phyloP scores from a whole-genome alignment of 2,797 vertebrate species.

The Poecile montanus region DNA sequence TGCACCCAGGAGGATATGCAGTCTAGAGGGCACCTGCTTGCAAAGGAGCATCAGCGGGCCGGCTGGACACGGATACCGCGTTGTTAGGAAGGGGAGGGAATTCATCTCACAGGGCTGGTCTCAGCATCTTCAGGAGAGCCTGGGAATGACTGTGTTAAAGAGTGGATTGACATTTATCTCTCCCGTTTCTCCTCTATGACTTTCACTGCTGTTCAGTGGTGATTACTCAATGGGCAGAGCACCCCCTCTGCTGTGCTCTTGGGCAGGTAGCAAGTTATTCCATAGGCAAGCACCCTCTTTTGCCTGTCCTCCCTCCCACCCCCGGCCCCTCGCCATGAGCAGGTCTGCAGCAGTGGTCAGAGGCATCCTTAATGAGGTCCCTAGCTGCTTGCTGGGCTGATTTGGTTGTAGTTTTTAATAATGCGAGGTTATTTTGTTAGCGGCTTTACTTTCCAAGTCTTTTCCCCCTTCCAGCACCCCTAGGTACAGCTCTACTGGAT shows the following conservation, averaged over 20 bases:
- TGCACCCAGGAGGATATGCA: neutral
- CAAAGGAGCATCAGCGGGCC: rapidly evolving
- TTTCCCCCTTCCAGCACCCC: constrained; percentile 78
- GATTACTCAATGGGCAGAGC: neutral
- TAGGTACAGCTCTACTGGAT: constrained; percentile 76
- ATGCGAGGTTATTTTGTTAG: constrained; percentile 62
- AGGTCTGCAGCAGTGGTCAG: neutral
- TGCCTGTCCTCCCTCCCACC: neutral
- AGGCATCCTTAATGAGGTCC: constrained; percentile 51
- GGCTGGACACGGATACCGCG: rapidly evolving
- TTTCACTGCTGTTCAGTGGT: neutral
- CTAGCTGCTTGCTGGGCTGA: constrained; percentile 35
- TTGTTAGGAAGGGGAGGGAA: neutral
- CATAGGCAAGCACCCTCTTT: neutral
- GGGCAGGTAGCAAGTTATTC: neutral
- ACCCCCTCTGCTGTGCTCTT: neutral
- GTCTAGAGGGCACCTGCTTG: neutral
- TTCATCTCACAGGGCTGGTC: neutral
- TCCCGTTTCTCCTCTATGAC: neutral
- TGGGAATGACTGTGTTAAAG: neutral
- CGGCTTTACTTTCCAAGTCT: constrained; percentile 45
- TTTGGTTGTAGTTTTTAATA: constrained; percentile 63
- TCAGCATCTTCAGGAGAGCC: neutral
- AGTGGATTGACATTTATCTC: neutral
- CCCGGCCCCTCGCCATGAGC: neutral